Evolutionary conservation across 1,140 invertebrate genomes (phyloP).

Genomic region (Charaxes varanes): DNA sequence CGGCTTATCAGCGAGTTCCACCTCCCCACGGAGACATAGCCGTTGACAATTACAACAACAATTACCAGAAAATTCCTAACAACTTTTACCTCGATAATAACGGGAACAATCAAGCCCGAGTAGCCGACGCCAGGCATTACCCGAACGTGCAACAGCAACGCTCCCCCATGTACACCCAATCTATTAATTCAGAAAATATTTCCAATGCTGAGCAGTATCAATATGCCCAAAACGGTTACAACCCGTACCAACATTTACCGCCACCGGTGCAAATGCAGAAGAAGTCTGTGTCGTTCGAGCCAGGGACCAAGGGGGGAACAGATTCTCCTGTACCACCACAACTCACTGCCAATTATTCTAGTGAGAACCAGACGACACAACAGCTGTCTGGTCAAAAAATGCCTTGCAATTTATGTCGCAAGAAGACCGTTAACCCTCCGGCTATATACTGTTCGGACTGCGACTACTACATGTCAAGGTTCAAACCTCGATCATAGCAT

Average conservation of each 20-base stretch:
- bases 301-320: constrained; percentile 77
- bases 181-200: constrained; percentile 23
- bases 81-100: constrained; percentile 50
- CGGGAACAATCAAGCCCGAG: constrained; percentile 29
- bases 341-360: constrained; percentile 50
- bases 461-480: constrained; percentile 93
- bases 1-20: constrained; percentile 75
- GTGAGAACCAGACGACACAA: constrained; percentile 22
- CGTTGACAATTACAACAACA: constrained; percentile 49
- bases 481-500: constrained; percentile 76
- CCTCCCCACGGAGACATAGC: constrained; percentile 68
- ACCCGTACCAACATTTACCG: constrained; percentile 75
- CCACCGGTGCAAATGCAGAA: constrained; percentile 74
- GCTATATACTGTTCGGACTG: constrained; percentile 90
- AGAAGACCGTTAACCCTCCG: constrained; percentile 84
- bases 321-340: constrained; percentile 73
- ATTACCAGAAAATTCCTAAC: constrained; percentile 51
- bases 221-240: constrained; percentile 68
- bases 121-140: constrained; percentile 41
- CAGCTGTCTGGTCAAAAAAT: constrained; percentile 65
- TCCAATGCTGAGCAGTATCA: constrained; percentile 38
- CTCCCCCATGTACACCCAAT: constrained; percentile 33
- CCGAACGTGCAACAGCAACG: constrained; percentile 46
- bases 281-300: constrained; percentile 80
- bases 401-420: constrained; percentile 88